These are phyloP conservation scores for Urocyon cinereoargenteus DNA, from an alignment of 2,797 vertebrate genomes.

Conservation along the genomic window DNA sequence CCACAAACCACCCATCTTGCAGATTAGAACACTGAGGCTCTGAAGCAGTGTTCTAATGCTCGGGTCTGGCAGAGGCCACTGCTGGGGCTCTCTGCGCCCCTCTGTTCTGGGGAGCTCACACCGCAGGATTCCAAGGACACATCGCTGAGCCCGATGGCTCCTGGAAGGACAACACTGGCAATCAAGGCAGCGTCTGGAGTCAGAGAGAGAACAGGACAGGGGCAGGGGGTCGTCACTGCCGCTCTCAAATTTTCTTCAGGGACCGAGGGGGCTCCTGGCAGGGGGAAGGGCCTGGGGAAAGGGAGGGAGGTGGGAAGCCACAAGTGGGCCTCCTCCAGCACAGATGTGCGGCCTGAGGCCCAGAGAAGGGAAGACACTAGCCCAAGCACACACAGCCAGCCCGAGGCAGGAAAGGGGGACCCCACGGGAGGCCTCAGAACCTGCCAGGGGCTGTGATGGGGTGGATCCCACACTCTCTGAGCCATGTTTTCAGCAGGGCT, in stretches of 20 bases:
- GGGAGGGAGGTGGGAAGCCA: neutral
- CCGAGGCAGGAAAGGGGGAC: neutral
- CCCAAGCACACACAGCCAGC: neutral
- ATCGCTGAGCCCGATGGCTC: neutral
- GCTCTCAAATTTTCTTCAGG: fast-evolving
- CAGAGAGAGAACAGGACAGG: fast-evolving
- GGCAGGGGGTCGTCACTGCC: neutral
- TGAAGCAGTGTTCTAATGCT: neutral
- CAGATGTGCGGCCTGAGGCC: neutral
- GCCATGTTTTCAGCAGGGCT: neutral
- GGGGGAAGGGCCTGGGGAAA: neutral
- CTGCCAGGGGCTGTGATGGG: fast-evolving
- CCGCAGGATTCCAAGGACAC: neutral
- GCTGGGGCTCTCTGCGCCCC: neutral
- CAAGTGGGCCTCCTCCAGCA: neutral
- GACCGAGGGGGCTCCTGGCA: fast-evolving
- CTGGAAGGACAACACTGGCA: neutral
- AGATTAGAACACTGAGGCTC: neutral
- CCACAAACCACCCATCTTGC: neutral
- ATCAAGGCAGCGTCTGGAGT: fast-evolving
- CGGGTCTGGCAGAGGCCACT: neutral
- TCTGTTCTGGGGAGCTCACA: neutral
- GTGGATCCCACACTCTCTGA: neutral
- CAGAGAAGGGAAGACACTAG: neutral
- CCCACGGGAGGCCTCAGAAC: fast-evolving